Evolutionary conservation across 2,113 vertebrate genomes (phyloP), one percentile per base, ranked within the genome.

Genomic region (Phycodurus eques): DNA sequence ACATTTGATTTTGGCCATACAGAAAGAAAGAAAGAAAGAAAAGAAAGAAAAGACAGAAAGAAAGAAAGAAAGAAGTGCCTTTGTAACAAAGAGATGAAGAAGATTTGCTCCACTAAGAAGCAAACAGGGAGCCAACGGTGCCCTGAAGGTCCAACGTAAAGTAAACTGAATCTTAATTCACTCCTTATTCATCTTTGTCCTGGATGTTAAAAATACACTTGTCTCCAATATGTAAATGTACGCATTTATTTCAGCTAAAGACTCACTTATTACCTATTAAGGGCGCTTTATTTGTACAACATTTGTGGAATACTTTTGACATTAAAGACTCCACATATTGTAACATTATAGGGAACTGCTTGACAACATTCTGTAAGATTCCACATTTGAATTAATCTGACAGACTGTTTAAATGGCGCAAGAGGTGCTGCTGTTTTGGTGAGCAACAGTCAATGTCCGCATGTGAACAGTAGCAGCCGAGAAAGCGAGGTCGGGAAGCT

Each of bases 201-300:
- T 53, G 51, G 51, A 53, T 53, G 5, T 53, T 53, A 53, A 53
- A 53, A 53, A 53, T 20, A 53, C 19, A 9, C 0, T 5, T 14
- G 4, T 15, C 12, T 49, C 14, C 14, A 49, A 44, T 47, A 47
- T 47, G 11, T 4, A 12, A 70, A 73, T 67, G 57, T 82, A 71
- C 73, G 44, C 39, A 67, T 81, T 63, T 62, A 7, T 31, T 67
- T 72, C 39, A 60, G n/a, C 60, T 33, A 5, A 53, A 53, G 19
- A 20, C 51, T 53, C 51, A 53, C 8, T 53, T 53, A 9, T 20
- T 20, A 53, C 20, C 51, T 53, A 53, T 19, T 53, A 20, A 8
- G 51, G 19, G 6, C 3, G 15, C 13, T 49, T 17, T 49, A 49
- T 13, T 49, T 49, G 47, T 1, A 15, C 47, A 15, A 17, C 13